These are phyloP conservation scores for Syrista parreyssii DNA, from an alignment of 2,888 invertebrate species.

Conservation along the genomic window DNA sequence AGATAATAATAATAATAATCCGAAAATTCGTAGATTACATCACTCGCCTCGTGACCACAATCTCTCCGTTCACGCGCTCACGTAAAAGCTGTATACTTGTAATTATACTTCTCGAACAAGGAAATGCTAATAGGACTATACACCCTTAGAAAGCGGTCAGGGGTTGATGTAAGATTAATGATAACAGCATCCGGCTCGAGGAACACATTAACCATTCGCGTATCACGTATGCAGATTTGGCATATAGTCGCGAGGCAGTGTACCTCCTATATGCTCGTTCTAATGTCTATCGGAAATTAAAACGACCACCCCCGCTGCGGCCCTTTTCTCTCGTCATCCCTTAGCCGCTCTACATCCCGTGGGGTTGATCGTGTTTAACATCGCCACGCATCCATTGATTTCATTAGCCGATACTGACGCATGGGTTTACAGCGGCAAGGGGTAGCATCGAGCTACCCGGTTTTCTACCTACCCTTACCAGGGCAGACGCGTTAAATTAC, in stretches of 20 bases:
- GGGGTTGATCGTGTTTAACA: slow-evolving; percentile 56
- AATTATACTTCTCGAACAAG: neutral
- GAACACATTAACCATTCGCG: neutral
- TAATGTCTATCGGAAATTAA: slow-evolving; percentile 59
- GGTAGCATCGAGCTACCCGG: slow-evolving; percentile 12
- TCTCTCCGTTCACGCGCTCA: neutral
- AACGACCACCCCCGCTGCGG: slow-evolving; percentile 39
- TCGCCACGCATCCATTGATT: slow-evolving; percentile 62
- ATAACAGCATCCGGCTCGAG: neutral
- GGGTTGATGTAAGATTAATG: neutral
- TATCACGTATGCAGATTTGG: slow-evolving; percentile 33
- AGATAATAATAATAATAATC: neutral
- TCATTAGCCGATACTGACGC: slow-evolving; percentile 62
- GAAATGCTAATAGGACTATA: neutral
- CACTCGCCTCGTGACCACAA: neutral
- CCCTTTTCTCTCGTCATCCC: slow-evolving; percentile 23
- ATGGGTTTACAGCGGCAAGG: slow-evolving; percentile 37
- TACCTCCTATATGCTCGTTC: slow-evolving; percentile 16
- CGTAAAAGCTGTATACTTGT: neutral
- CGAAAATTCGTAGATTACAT: neutral
- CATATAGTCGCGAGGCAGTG: slow-evolving; percentile 10
- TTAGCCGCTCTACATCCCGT: slow-evolving; percentile 7
- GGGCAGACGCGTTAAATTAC: slow-evolving; percentile 36
- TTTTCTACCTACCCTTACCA: slow-evolving; percentile 3
- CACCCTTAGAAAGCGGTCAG: neutral